These are phyloP conservation scores for Sitobion miscanthi DNA, from an alignment of 1,140 invertebrate species.

Conservation along the genomic window DNA sequence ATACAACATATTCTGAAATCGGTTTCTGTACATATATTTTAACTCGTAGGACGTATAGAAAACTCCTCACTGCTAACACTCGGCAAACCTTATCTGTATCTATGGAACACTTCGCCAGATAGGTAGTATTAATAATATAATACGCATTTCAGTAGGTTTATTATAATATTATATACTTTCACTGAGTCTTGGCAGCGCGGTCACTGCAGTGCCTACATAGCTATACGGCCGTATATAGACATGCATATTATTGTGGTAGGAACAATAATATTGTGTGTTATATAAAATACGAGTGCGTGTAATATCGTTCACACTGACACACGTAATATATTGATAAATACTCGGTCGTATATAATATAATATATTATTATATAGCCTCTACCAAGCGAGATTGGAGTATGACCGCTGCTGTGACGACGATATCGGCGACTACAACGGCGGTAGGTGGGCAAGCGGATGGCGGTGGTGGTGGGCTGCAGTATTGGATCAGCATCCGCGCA, in stretches of 20 bases:
- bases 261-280: neutral
- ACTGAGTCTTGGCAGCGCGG: neutral
- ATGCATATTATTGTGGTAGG: neutral
- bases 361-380: neutral
- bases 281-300: neutral
- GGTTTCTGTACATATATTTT: neutral
- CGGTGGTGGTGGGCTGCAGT: neutral
- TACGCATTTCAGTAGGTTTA: neutral
- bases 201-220: neutral
- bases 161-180: neutral
- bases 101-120: neutral
- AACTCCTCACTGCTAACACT: too few species aligned
- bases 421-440: neutral
- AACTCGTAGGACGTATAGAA: neutral
- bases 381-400: neutral
- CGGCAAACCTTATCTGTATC: too few species aligned
- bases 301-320: neutral
- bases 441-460: neutral
- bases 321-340: neutral
- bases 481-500: constrained; percentile 20
- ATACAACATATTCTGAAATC: too few species aligned
- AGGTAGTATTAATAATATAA: neutral
- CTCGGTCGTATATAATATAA: neutral
- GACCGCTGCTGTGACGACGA: neutral
- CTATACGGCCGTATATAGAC: neutral